phyloP scores from a whole-genome alignment of 2,888 invertebrate genomes.

The Carabus problematicus region DNA sequence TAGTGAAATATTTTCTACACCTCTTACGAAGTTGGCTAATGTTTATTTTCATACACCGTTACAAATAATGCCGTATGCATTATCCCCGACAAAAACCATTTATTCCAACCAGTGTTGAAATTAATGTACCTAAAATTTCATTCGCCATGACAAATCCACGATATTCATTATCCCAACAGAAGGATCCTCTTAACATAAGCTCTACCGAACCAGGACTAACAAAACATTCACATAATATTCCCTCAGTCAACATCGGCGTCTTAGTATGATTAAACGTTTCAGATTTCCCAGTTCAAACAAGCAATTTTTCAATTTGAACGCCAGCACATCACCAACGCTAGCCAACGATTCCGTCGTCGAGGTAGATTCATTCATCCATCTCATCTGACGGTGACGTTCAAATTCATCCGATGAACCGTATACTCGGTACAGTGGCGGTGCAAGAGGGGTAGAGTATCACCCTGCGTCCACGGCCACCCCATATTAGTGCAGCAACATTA shows the following conservation, averaged over 20 bases:
- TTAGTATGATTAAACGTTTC: slow-evolving; percentile 40
- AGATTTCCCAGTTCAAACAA: slow-evolving; percentile 40
- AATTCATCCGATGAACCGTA: slow-evolving; percentile 20
- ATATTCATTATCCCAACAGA: slow-evolving; percentile 12
- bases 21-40: too few species aligned
- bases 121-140: too few species aligned
- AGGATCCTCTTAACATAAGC: slow-evolving; percentile 19
- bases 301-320: slow-evolving; percentile 43
- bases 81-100: too few species aligned
- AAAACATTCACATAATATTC: slow-evolving; percentile 5
- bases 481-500: slow-evolving; percentile 62
- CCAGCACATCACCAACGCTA: slow-evolving; percentile 22
- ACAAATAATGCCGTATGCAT: too few species aligned
- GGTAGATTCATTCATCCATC: slow-evolving; percentile 8
- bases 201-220: slow-evolving; percentile 6
- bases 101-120: too few species aligned
- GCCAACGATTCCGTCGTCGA: slow-evolving; percentile 1
- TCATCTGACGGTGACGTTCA: neutral
- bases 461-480: slow-evolving; percentile 51
- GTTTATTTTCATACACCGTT: too few species aligned
- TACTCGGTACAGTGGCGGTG: slow-evolving; percentile 1
- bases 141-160: slow-evolving; percentile 1
- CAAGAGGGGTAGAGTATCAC: slow-evolving; percentile 17
- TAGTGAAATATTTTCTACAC: too few species aligned
- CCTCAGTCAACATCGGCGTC: slow-evolving; percentile 16